A percentile compares a stretch with the other conserved stretches of the same genome.
Conservation (phyloP, 2,797 vertebrate genomes). For the Ambastaia sidthimunki region DNA sequence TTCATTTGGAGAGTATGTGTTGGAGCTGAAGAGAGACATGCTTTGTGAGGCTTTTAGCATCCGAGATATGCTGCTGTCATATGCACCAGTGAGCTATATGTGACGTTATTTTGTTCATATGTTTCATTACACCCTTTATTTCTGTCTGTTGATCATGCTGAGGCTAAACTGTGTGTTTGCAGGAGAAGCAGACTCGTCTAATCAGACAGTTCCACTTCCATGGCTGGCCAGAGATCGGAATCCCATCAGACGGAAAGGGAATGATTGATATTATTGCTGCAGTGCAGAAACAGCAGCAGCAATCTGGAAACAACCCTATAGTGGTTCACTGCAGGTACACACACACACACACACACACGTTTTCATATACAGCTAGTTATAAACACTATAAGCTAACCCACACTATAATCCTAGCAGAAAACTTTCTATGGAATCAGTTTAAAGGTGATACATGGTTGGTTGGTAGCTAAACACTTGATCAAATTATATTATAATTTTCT, state of each 20-base stretch:
- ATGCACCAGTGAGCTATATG: constrained; percentile 78
- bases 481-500: neutral
- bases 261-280: constrained; percentile 97
- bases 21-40: constrained; percentile 88
- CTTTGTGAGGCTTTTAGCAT: constrained; percentile 89
- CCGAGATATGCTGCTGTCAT: constrained; percentile 90
- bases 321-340: constrained; percentile 96
- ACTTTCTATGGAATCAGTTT: neutral
- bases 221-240: constrained; percentile 96
- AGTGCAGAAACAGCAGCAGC: constrained; percentile 83
- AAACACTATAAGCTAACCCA: too few relatives aligned
- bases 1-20: constrained; percentile 86
- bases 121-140: neutral
- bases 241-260: constrained; percentile 90
- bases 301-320: constrained; percentile 86
- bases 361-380: too few relatives aligned
- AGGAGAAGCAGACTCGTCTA: constrained; percentile 88
- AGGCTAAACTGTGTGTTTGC: constrained; percentile 41
- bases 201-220: constrained; percentile 97
- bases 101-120: constrained; percentile 12
- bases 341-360: neutral
- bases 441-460: neutral
- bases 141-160: neutral
- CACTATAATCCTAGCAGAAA: too few relatives aligned
- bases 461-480: neutral